Evolutionary conservation across 92 coral and sea anemone species (phyloP).

Genomic region (Isaurus tuberculatus): DNA sequence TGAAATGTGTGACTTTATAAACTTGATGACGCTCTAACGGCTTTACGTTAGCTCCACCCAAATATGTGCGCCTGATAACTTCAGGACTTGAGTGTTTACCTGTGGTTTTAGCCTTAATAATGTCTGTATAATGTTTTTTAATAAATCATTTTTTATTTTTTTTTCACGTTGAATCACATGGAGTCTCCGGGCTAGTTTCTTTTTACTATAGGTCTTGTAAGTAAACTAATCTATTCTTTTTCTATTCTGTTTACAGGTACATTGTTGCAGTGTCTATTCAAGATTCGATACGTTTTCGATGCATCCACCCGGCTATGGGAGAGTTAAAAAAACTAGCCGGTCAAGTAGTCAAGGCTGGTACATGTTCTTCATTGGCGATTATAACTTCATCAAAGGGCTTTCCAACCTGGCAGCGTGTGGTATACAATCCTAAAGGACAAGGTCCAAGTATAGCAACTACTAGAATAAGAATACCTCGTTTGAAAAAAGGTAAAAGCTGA

Average conservation of each 20-base stretch:
- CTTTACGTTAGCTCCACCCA: too few relatives aligned
- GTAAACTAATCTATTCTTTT: background rate
- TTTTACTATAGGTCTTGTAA: too few relatives aligned
- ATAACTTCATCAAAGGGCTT: conserved; percentile 38
- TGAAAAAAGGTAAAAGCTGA: conserved; percentile 18
- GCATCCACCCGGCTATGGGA: conserved; percentile 19
- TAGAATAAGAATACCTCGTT: conserved; percentile 25
- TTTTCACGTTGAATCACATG: too few relatives aligned
- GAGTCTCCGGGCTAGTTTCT: too few relatives aligned
- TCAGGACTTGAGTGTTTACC: too few relatives aligned
- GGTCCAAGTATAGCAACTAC: conserved; percentile 12
- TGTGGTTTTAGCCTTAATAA: too few relatives aligned
- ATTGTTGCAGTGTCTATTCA: conserved; percentile 44
- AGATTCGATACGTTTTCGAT: conserved; percentile 5
- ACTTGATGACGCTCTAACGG: too few relatives aligned
- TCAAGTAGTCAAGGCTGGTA: background rate
- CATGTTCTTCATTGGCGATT: conserved; percentile 40
- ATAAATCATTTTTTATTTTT: too few relatives aligned
- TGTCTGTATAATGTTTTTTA: too few relatives aligned
- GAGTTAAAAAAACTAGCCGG: conserved; percentile 34
- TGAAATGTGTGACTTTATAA: too few relatives aligned
- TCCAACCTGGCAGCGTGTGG: conserved; percentile 41
- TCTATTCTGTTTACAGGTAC: conserved; percentile 16
- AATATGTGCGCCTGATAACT: too few relatives aligned
- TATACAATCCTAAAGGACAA: background rate